These are phyloP conservation scores for Pinna nobilis DNA, from an alignment of 1,140 invertebrate species.

Conservation along the genomic window DNA sequence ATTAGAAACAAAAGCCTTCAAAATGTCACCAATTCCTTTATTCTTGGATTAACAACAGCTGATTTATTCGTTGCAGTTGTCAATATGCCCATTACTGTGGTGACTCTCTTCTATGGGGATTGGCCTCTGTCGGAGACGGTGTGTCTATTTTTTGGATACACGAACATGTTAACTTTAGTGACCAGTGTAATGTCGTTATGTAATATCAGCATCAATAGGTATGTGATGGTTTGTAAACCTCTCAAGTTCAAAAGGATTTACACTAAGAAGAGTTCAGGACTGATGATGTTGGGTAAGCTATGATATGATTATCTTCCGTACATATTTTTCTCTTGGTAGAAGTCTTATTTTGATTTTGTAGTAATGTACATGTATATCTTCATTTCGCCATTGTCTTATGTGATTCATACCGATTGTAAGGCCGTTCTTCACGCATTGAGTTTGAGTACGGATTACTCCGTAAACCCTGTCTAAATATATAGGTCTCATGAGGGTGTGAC, in stretches of 20 bases:
- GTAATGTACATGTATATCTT: no score
- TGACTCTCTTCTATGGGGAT: conserved; percentile 21
- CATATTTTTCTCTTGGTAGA: no score
- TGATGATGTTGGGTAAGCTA: conserved; percentile 37
- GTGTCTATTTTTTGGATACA: conserved; percentile 35
- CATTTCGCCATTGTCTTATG: no score
- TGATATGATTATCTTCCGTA: not conserved
- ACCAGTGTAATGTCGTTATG: conserved; percentile 40
- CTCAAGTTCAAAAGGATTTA: conserved; percentile 34
- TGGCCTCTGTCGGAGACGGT: conserved; percentile 23
- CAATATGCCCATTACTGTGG: conserved; percentile 48
- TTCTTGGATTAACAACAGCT: conserved; percentile 38
- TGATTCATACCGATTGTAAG: no score
- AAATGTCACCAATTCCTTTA: conserved; percentile 41
- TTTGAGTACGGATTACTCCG: no score
- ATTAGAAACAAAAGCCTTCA: conserved; percentile 26
- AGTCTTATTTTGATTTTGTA: no score
- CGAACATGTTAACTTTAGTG: conserved; percentile 42
- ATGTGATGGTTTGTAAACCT: conserved; percentile 41
- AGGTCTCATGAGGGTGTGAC: no score
- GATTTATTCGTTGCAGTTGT: conserved; percentile 43
- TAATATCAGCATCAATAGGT: conserved; percentile 45
- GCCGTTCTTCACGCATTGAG: no score
- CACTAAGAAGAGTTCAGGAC: conserved; percentile 23
- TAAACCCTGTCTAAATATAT: no score